phyloP scores from a whole-genome alignment of 1,140 invertebrate genomes.

The Lycorma delicatula region DNA sequence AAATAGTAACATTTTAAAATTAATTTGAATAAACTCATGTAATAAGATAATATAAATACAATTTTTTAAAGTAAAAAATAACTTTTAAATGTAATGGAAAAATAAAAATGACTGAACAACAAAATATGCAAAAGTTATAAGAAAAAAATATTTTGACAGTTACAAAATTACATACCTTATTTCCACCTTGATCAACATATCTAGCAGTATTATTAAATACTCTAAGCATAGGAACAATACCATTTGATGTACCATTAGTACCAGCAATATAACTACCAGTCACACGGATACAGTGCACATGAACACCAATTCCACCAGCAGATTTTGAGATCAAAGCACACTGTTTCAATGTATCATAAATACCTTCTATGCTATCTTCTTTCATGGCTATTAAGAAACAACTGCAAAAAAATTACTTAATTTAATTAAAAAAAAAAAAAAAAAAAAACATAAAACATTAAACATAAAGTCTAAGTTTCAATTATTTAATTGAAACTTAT shows the following conservation, averaged over 20 bases:
- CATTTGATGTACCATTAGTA: constrained; percentile 92
- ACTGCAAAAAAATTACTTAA: constrained; percentile 39
- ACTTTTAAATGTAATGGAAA: too few species aligned
- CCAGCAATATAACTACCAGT: constrained; percentile 88
- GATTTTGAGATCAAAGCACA: constrained; percentile 96
- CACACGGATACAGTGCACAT: constrained; percentile 92
- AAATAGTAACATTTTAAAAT: too few species aligned
- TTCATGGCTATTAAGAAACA: constrained; percentile 94
- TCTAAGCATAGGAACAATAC: constrained; percentile 93
- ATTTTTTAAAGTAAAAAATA: too few species aligned
- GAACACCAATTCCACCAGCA: constrained; percentile 94
- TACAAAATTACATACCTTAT: constrained; percentile 56
- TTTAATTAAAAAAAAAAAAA: constrained; percentile 3
- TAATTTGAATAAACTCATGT: too few species aligned
- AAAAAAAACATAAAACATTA: constrained; percentile 9
- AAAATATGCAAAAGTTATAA: background rate
- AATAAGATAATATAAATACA: too few species aligned
- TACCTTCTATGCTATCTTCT: constrained; percentile 97
- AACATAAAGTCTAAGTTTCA: too few species aligned
- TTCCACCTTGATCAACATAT: constrained; percentile 98
- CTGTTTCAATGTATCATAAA: constrained; percentile 88
- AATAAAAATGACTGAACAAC: too few species aligned
- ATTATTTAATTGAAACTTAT: too few species aligned
- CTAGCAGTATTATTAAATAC: constrained; percentile 94
- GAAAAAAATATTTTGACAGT: constrained; percentile 2